These are phyloP conservation scores for Abrostola tripartita DNA, from an alignment of 2,888 invertebrate genomes.

Conservation along the genomic window DNA sequence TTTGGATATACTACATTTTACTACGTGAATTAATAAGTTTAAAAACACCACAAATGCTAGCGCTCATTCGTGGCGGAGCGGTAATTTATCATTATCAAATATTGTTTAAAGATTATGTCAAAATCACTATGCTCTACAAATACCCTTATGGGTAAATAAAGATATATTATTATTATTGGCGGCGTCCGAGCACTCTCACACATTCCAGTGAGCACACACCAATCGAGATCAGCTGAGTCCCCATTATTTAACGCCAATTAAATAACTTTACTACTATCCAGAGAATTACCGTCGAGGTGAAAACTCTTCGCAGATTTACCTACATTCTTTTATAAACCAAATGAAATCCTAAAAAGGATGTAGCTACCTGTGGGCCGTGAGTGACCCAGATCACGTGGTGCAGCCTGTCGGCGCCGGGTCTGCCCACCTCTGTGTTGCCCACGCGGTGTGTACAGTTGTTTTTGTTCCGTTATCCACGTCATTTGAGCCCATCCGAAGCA, in stretches of 20 bases:
- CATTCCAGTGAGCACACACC: neutral
- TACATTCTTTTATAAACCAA: neutral
- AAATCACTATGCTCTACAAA: no score
- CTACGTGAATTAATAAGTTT: neutral
- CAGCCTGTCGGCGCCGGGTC: no score
- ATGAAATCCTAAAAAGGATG: no score
- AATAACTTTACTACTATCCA: neutral
- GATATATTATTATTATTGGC: no score
- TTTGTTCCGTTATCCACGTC: conserved; percentile 7
- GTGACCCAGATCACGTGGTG: no score
- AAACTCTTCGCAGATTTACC: neutral
- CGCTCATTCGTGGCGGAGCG: neutral
- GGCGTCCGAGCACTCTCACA: neutral
- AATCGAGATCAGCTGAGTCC: neutral
- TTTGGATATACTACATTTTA: neutral
- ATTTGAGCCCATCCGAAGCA: neutral
- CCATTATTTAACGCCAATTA: conserved; percentile 3
- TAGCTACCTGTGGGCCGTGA: no score
- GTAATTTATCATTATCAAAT: no score
- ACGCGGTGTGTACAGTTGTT: neutral
- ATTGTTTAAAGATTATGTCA: no score
- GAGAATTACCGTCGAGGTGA: neutral
- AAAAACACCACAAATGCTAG: neutral
- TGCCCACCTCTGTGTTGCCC: neutral
- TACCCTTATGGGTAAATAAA: no score